A percentile compares a stretch with the other conserved stretches of the same genome.
These are phyloP conservation scores for Crocidura indochinensis DNA, from an alignment of 2,797 vertebrate species.

Conservation along the genomic window DNA sequence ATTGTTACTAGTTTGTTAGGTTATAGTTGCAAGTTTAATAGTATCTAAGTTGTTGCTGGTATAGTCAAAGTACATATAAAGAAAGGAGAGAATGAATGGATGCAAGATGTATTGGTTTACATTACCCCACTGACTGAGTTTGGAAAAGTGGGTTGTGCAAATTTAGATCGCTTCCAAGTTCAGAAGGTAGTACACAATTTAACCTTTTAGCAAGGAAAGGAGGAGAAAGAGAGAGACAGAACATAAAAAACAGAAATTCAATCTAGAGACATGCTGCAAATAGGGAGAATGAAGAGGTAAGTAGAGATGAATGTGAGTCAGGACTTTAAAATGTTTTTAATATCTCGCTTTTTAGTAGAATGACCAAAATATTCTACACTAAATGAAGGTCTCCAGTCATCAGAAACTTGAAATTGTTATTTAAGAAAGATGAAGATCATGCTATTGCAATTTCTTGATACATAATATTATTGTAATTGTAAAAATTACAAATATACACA, in stretches of 20 bases:
- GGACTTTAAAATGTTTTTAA: neutral
- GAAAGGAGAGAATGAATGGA: neutral
- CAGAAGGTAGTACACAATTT: neutral
- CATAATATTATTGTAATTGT: neutral
- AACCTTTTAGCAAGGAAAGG: neutral
- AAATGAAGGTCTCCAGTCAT: neutral
- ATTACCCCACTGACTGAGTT: fast-evolving
- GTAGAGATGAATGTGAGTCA: neutral
- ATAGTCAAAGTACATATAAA: neutral
- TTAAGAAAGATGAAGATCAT: neutral
- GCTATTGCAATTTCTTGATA: neutral
- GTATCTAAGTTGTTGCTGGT: neutral
- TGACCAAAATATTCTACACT: neutral
- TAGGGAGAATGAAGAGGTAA: neutral
- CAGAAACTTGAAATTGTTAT: neutral
- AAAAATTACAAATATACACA: neutral
- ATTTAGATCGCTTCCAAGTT: neutral
- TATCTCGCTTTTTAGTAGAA: neutral
- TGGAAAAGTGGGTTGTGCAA: neutral
- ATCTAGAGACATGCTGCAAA: neutral
- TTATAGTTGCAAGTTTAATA: conserved; percentile 2
- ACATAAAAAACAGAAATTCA: neutral
- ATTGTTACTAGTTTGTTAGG: conserved; percentile 51
- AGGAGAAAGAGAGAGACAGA: neutral
- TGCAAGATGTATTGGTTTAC: neutral